These are phyloP conservation scores for Microcebus lehilahytsara DNA, from an alignment of 2,113 vertebrate species.

Conservation along the genomic window DNA sequence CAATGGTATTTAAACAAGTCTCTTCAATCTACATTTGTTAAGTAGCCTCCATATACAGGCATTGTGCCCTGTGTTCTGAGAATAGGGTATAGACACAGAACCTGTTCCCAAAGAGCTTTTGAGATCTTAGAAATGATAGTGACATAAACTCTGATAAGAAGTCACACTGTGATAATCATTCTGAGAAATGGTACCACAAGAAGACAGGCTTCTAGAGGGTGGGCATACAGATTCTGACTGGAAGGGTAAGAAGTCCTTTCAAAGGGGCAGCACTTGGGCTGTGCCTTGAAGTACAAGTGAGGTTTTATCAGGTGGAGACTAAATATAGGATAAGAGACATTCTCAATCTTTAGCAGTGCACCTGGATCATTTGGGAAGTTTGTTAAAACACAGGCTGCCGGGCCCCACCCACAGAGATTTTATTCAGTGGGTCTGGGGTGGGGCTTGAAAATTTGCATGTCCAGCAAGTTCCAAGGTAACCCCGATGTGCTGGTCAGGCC, in stretches of 20 bases:
- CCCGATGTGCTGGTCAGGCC: background rate
- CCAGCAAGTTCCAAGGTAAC: background rate
- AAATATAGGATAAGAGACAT: background rate
- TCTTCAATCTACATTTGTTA: background rate
- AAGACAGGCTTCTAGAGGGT: background rate
- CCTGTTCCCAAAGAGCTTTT: background rate
- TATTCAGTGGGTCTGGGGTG: background rate
- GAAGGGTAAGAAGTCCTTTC: background rate
- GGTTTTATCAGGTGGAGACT: background rate
- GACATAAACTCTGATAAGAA: background rate
- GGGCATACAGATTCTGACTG: background rate
- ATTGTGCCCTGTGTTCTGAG: background rate
- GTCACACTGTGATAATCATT: background rate
- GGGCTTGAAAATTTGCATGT: background rate
- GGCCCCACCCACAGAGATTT: background rate
- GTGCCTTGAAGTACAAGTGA: background rate
- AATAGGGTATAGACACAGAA: background rate
- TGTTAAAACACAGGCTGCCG: background rate
- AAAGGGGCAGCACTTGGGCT: background rate
- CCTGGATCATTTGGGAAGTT: background rate
- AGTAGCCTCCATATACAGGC: background rate
- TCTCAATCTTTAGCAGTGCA: background rate
- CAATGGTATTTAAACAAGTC: background rate
- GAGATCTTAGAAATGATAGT: background rate
- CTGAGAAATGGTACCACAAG: background rate